Percentiles rank a stretch among this genome's conserved stretches.
phyloP scores from a whole-genome alignment of 2,888 invertebrate genomes.

The Pristionchus japonicus region DNA sequence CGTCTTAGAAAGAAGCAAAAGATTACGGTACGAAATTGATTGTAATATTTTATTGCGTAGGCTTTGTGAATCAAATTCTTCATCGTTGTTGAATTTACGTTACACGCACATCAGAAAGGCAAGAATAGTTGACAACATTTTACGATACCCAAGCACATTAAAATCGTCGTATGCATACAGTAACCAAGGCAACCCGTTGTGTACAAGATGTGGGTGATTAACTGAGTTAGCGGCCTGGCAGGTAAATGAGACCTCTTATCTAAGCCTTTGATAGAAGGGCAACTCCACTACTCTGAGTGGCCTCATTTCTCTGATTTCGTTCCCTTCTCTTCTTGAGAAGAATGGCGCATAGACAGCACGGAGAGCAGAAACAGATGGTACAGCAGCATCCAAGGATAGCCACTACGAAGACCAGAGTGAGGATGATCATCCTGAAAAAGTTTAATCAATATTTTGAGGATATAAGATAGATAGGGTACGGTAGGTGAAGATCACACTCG shows the following conservation, averaged over 20 bases:
- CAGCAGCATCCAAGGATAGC: constrained; percentile 60
- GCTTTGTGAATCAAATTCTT: background rate
- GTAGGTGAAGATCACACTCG: background rate
- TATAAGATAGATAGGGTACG: background rate
- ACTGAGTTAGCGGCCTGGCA: background rate
- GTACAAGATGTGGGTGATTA: background rate
- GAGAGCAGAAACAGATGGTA: constrained; percentile 62
- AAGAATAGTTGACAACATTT: background rate
- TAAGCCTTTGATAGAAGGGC: constrained; percentile 21
- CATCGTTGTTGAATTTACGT: background rate
- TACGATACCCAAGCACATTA: background rate
- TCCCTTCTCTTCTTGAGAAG: constrained; percentile 50
- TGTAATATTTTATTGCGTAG: too few relatives aligned
- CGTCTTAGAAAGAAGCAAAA: background rate
- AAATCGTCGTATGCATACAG: constrained; percentile 1
- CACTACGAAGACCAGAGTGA: constrained; percentile 60
- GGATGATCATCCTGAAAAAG: constrained; percentile 65
- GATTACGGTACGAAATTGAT: background rate
- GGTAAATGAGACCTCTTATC: background rate
- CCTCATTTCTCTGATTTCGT: constrained; percentile 15
- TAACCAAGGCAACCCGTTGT: constrained; percentile 34
- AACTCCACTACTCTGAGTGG: constrained; percentile 1
- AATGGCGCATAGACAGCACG: constrained; percentile 62
- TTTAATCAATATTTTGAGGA: background rate
- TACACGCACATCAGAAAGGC: background rate